Conservation (phyloP, 2,113 vertebrate species). For the Nothocercus julius region DNA sequence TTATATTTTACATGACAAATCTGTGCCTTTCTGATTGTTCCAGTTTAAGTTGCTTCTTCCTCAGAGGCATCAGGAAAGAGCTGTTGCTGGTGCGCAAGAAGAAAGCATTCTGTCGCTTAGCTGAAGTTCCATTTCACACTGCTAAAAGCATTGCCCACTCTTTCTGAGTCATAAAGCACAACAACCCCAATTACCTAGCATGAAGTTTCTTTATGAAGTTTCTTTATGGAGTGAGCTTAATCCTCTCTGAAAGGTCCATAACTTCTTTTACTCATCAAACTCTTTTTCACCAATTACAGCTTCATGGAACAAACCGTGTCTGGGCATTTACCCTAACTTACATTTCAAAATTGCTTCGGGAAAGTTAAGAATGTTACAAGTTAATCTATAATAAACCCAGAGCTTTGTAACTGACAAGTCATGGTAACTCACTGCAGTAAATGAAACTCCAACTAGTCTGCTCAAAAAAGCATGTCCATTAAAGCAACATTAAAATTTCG, state of each 20-base stretch:
- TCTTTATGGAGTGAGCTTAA: conserved; percentile 19
- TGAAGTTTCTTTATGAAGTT: background rate
- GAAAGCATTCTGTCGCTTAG: conserved; percentile 2
- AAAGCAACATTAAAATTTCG: conserved; percentile 37
- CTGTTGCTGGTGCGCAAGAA: background rate
- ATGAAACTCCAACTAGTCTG: background rate
- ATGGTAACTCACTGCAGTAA: conserved; percentile 26
- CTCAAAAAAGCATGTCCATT: conserved; percentile 16
- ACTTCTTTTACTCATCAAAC: conserved; percentile 37
- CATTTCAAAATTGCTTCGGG: conserved; percentile 27
- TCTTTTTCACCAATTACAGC: conserved; percentile 15
- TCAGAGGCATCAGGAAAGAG: background rate
- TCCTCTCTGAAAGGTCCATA: conserved; percentile 9
- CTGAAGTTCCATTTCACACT: conserved; percentile 27
- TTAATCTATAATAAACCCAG: conserved; percentile 45
- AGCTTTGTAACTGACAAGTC: conserved; percentile 45
- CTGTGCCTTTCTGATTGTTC: background rate
- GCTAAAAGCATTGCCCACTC: conserved; percentile 13
- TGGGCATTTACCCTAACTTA: conserved; percentile 5
- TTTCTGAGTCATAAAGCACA: conserved; percentile 40
- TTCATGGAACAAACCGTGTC: background rate
- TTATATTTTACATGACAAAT: background rate
- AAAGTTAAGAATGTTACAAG: conserved; percentile 54
- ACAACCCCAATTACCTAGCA: background rate
- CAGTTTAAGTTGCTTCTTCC: background rate